phyloP scores from a whole-genome alignment of 2,113 vertebrate genomes.

The Anas platyrhynchos region DNA sequence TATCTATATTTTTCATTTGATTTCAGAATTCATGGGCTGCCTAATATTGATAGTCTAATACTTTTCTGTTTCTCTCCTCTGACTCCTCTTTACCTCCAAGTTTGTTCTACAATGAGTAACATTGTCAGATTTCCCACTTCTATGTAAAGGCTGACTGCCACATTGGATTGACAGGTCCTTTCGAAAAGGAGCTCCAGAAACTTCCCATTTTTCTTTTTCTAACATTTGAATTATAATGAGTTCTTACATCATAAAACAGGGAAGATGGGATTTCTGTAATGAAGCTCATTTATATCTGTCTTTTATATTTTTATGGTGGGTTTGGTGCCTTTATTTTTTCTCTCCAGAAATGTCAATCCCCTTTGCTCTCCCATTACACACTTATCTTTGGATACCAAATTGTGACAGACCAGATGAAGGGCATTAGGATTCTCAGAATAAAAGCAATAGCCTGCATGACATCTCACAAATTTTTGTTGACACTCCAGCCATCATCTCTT shows the following conservation, averaged over 20 bases:
- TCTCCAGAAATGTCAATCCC: background rate
- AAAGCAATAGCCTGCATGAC: background rate
- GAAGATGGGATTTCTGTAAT: background rate
- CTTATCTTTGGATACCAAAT: background rate
- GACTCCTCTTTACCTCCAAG: background rate
- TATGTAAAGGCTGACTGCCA: background rate
- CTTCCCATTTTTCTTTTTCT: background rate
- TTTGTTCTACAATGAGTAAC: background rate
- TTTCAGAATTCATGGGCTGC: background rate
- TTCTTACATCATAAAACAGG: background rate
- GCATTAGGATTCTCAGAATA: background rate
- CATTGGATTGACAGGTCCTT: constrained; percentile 29
- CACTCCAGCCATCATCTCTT: background rate
- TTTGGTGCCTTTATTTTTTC: background rate
- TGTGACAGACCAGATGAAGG: constrained; percentile 30
- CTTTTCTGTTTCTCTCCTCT: background rate
- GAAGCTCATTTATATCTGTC: background rate
- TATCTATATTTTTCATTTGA: background rate
- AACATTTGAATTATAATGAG: background rate
- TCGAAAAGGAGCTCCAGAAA: background rate
- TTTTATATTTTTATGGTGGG: background rate
- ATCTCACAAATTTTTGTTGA: background rate
- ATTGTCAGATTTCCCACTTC: background rate
- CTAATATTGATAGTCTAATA: background rate
- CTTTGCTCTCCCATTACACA: background rate